phyloP scores from a whole-genome alignment of 1,140 invertebrate species.

The Drosophila subobscura region DNA sequence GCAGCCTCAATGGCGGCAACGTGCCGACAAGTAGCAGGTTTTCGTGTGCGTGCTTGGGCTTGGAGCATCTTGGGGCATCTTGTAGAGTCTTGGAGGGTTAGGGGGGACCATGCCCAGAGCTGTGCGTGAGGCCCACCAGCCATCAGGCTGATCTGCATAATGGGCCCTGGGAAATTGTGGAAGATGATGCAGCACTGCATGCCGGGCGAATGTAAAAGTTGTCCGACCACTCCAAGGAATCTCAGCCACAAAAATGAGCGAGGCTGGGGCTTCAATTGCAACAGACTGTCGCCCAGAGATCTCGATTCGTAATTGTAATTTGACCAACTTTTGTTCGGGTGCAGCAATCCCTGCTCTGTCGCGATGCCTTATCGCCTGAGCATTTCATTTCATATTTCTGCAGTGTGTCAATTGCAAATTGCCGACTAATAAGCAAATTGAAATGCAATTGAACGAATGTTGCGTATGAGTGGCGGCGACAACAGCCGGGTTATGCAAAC shows the following conservation, averaged over 20 bases:
- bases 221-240: slow-evolving; percentile 69
- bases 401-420: slow-evolving; percentile 65
- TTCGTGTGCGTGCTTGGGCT: slow-evolving; percentile 42
- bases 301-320: slow-evolving; percentile 38
- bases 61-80: slow-evolving; percentile 36
- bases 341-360: background rate
- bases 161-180: slow-evolving; percentile 39
- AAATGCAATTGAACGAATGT: slow-evolving; percentile 76
- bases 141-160: slow-evolving; percentile 64
- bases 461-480: slow-evolving; percentile 47
- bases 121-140: slow-evolving; percentile 39
- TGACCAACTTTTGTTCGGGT: slow-evolving; percentile 32
- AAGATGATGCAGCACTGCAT: slow-evolving; percentile 24
- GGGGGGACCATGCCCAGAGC: background rate
- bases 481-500: slow-evolving; percentile 61
- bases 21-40: slow-evolving; percentile 63
- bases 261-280: slow-evolving; percentile 16
- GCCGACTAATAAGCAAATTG: slow-evolving; percentile 62
- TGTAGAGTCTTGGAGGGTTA: slow-evolving; percentile 26
- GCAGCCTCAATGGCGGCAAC: slow-evolving; percentile 36
- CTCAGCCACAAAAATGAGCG: slow-evolving; percentile 44
- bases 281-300: slow-evolving; percentile 4
- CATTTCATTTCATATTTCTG: slow-evolving; percentile 35
- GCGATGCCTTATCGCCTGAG: no score
- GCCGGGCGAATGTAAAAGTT: slow-evolving; percentile 71